phyloP scores from a whole-genome alignment of 2,888 invertebrate genomes.

The Perizoma flavofasciatum region DNA sequence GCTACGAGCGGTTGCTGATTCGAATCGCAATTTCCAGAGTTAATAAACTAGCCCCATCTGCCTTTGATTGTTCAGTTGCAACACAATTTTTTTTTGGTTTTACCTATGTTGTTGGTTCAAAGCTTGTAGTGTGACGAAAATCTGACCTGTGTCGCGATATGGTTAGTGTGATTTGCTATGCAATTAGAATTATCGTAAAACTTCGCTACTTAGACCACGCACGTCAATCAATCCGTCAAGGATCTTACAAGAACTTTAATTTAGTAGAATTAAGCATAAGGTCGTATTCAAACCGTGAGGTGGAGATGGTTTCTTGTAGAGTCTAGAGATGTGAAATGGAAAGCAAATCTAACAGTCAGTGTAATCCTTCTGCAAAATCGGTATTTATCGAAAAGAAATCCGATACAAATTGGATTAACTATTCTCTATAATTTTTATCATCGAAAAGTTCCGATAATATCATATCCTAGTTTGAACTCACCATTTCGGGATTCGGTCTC shows the following conservation, averaged over 20 bases:
- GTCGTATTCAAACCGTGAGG: conserved; percentile 55
- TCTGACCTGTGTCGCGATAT: not conserved
- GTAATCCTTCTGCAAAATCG: too few species aligned
- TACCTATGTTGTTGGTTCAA: conserved; percentile 4
- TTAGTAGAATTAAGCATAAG: conserved; percentile 55
- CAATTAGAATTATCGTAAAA: not conserved
- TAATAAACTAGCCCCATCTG: conserved; percentile 33
- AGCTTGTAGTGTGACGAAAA: not conserved
- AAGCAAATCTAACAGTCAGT: too few species aligned
- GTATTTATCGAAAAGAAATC: too few species aligned
- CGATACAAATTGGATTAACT: too few species aligned
- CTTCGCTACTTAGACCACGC: conserved; percentile 19
- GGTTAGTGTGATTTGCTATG: not conserved
- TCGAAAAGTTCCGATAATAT: too few species aligned
- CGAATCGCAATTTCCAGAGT: conserved; percentile 42
- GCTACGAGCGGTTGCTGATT: conserved; percentile 53
- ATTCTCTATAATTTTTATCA: too few species aligned
- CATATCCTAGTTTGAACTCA: conserved; percentile 47
- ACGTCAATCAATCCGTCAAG: conserved; percentile 37
- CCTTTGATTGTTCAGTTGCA: conserved; percentile 25
- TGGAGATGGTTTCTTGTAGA: too few species aligned
- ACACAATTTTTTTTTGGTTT: conserved; percentile 8
- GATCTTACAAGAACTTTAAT: conserved; percentile 43
- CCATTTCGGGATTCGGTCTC: conserved; percentile 52
- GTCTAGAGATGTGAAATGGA: too few species aligned